phyloP scores from a whole-genome alignment of 1,140 invertebrate genomes.

The Drosophila sulfurigaster region DNA sequence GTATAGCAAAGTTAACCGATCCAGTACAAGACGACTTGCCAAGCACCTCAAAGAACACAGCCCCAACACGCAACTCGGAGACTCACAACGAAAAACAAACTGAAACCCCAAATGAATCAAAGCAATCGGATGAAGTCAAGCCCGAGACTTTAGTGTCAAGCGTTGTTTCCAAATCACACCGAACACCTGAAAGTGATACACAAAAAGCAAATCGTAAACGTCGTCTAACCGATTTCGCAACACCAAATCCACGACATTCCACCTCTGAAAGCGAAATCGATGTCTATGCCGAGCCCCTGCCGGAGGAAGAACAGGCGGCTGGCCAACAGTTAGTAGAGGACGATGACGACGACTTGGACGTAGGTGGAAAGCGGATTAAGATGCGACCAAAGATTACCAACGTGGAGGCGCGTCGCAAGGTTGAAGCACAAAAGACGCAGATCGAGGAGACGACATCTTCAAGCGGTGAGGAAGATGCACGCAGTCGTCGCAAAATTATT shows the following conservation, averaged over 20 bases:
- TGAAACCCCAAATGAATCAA: background rate
- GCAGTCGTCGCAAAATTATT: slow-evolving; percentile 65
- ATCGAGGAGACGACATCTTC: slow-evolving; percentile 86
- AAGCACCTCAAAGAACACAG: slow-evolving; percentile 29
- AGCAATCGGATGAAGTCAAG: slow-evolving; percentile 4
- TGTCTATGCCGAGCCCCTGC: slow-evolving; percentile 46
- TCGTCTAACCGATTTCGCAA: slow-evolving; percentile 61
- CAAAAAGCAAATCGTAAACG: slow-evolving; percentile 55
- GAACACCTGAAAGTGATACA: background rate
- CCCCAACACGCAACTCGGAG: background rate
- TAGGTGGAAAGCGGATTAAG: slow-evolving; percentile 86
- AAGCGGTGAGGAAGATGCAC: slow-evolving; percentile 84
- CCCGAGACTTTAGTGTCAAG: background rate
- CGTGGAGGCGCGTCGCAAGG: slow-evolving; percentile 86
- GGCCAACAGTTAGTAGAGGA: slow-evolving; percentile 77
- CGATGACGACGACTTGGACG: slow-evolving; percentile 85
- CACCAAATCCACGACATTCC: slow-evolving; percentile 46
- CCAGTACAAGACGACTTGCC: slow-evolving; percentile 32
- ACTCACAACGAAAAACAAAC: background rate
- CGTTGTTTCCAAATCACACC: slow-evolving; percentile 1
- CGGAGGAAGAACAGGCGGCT: slow-evolving; percentile 23
- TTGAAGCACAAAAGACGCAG: slow-evolving; percentile 86
- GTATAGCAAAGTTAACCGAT: background rate
- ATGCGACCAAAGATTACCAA: slow-evolving; percentile 86
- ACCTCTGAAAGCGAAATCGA: slow-evolving; percentile 80